Base-by-base conservation (phyloP, 1,140 invertebrate species). In the Drosophila littoralis region DNA sequence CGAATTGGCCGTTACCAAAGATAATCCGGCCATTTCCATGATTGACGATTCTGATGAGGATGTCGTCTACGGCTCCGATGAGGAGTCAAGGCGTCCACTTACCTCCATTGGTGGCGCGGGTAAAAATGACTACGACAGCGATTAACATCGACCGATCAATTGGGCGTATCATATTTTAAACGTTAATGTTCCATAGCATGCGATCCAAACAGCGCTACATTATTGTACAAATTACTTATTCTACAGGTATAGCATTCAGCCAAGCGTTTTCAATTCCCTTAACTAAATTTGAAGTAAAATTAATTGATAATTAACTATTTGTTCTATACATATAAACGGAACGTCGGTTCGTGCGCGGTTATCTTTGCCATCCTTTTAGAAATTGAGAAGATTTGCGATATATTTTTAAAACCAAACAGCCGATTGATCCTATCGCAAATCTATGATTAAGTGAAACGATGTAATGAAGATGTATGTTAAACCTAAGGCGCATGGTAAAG, bases 21-120 rank as follows among this genome's bases (percentile, higher is more conserved):
- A 99, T 93, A 99, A 99, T 94, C 98, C 98, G 50, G 96, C 97
- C 7, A 97, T 99, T 93, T 99, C 98, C 9, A 99, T 99, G 98
- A 97, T 99, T 63, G 99, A 99, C 92, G 98, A 99, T 91, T 98
- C 98, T 0, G 98, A 99, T 92, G 98, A 99, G 93, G 98, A 99
- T 79, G 97, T 98, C 7, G 96, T 98, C 75, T 99, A 98, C 91
- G 98, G 97, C 75, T 98, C 97, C 32, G 97, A 98, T 75, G 97
- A 97, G 83, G 97, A 97, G 69, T 97, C 96, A 74, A 93, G 96
- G 59, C 94, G 95, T 67, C 96, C 96, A 1, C 93, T 97, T 8
- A 90, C 93, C 32, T 71, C 83, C 1, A 73, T 86, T 7, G 84
- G 93, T 12, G 93, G 95, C 51, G 93, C 92, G n/a, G 92, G 92